phyloP scores from a whole-genome alignment of 2,888 invertebrate species.

The Polia nebulosa region DNA sequence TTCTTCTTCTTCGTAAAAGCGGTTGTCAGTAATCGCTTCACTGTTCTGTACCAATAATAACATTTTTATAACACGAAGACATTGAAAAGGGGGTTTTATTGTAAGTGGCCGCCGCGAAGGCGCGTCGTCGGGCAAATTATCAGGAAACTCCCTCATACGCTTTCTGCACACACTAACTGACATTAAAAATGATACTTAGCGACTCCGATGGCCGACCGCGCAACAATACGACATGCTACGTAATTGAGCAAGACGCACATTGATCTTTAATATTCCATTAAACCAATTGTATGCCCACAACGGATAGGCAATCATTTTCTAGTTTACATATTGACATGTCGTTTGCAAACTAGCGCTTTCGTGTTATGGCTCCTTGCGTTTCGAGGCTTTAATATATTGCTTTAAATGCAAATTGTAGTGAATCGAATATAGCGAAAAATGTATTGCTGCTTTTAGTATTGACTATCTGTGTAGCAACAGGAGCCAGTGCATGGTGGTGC shows the following conservation, averaged over 20 bases:
- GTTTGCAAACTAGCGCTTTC: conserved; percentile 53
- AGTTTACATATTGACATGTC: conserved; percentile 65
- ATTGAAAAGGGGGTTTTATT: conserved; percentile 78
- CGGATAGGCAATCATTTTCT: conserved; percentile 58
- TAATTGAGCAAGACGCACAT: conserved; percentile 70
- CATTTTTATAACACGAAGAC: conserved; percentile 74
- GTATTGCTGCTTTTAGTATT: conserved; percentile 67
- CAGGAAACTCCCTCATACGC: conserved; percentile 86
- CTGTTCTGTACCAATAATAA: conserved; percentile 64
- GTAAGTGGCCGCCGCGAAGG: conserved; percentile 75
- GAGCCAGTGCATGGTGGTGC: conserved; percentile 72
- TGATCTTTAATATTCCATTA: conserved; percentile 68
- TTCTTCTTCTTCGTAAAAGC: conserved; percentile 54
- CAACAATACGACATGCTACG: conserved; percentile 70
- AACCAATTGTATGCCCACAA: conserved; percentile 62
- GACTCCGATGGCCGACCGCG: conserved; percentile 72
- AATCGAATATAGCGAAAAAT: conserved; percentile 55
- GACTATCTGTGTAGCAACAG: conserved; percentile 62
- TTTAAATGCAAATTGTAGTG: conserved; percentile 56
- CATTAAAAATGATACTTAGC: conserved; percentile 85
- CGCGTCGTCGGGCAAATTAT: conserved; percentile 84
- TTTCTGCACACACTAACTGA: conserved; percentile 88
- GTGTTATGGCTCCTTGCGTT: conserved; percentile 57
- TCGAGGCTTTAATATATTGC: conserved; percentile 50
- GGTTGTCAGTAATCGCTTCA: conserved; percentile 53